Evolutionary conservation across 2,797 vertebrate species (phyloP), one percentile per base, ranked within the genome.

Genomic region (Iguana delicatissima): DNA sequence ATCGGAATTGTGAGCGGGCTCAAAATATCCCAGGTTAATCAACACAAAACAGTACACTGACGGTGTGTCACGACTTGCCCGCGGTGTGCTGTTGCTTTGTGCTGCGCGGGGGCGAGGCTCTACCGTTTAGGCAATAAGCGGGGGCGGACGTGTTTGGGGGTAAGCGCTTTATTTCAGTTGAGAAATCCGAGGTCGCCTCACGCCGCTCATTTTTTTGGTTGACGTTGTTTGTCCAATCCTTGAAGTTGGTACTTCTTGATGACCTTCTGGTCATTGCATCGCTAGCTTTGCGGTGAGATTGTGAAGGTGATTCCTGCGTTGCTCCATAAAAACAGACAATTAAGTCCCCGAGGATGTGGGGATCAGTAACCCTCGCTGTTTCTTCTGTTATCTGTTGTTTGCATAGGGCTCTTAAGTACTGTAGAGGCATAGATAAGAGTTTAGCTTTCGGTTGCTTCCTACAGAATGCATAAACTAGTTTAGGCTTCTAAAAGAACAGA

Each of bases 241-340:
- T 55, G 35, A 52, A 20, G 12, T 77, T 42, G 32, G 35, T 86
- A 10, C 4, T 59, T 72, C 62, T 59, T 26, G 13, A 50, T 35
- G 18, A 62, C 73, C 55, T 32, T 55, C 80, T 64, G 42, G 55
- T 83, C 81, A 35, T 14, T 32, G 18, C 35, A 64, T 5, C 1
- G 0, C 22, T 20, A 7, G 32, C 0, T 57, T 74, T 73, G 0
- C 22, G 14, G 29, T 29, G 86, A 38, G 69, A 35, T 4, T 50
- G 1, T 84, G 59, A 84, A 72, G 59, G 26, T 80, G 80, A 79
- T 87, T 91, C 91, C 94, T 95, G 93, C 91, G 76, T 0, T 77
- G 74, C 57, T 1, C 67, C 35, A 59, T 87, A 81, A 59, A 67
- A 88, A 57, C 73, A 42, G 0, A 0, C 67, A 35, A 82, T 80